These are phyloP conservation scores for Papilio gigon DNA, from an alignment of 2,888 invertebrate species.

Conservation along the genomic window DNA sequence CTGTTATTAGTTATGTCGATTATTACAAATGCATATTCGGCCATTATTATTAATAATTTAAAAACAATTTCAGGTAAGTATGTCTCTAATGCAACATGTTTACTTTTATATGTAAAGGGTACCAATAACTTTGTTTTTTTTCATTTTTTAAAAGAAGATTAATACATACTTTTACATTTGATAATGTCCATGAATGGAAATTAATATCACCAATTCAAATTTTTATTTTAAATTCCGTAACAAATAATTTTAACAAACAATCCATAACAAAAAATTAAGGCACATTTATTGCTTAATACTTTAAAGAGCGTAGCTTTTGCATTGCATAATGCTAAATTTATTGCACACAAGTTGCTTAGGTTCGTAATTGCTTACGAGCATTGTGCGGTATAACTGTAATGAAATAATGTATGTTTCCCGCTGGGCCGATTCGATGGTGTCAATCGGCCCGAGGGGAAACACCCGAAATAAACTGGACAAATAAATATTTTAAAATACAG, in stretches of 20 bases:
- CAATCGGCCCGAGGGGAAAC: too few species aligned
- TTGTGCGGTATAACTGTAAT: neutral
- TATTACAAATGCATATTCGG: neutral
- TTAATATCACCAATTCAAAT: too few species aligned
- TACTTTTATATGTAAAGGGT: neutral
- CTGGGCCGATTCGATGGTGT: too few species aligned
- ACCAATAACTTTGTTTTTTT: too few species aligned
- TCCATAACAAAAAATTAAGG: neutral
- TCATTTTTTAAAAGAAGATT: too few species aligned
- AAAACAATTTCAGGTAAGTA: neutral
- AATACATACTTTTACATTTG: too few species aligned
- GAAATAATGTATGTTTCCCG: neutral
- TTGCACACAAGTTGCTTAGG: neutral
- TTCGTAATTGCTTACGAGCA: neutral
- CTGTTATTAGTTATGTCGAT: neutral
- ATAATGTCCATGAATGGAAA: too few species aligned
- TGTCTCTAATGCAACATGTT: neutral
- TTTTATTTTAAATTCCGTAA: too few species aligned
- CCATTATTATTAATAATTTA: neutral
- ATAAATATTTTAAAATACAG: slow-evolving; percentile 18
- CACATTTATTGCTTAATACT: neutral
- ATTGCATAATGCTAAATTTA: neutral
- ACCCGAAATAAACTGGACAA: neutral
- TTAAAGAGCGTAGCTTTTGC: too few species aligned
- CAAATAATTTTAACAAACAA: too few species aligned